These are phyloP conservation scores for Phocoena phocoena DNA, from an alignment of 2,113 vertebrate genomes.

Conservation along the genomic window DNA sequence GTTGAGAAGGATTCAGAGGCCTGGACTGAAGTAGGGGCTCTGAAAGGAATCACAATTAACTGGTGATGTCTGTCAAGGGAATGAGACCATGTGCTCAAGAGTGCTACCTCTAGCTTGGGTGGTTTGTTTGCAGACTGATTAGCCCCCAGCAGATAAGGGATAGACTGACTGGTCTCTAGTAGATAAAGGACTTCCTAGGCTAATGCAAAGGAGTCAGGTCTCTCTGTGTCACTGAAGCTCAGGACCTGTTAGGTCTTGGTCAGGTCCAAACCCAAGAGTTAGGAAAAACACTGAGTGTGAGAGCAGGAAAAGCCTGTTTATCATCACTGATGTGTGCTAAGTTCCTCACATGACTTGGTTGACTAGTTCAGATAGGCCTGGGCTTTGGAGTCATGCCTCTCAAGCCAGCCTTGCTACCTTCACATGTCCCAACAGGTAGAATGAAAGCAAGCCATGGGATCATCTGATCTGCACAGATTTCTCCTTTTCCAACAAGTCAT, in stretches of 20 bases:
- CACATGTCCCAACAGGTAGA: not conserved
- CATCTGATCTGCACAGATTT: not conserved
- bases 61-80: not conserved
- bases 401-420: not conserved
- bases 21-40: not conserved
- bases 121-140: not conserved
- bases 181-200: not conserved
- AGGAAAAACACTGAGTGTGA: not conserved
- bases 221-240: not conserved
- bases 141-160: not conserved
- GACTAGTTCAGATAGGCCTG: not conserved
- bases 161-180: not conserved
- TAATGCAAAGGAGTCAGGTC: not conserved
- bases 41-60: not conserved
- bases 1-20: not conserved
- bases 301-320: slow-evolving; percentile 59
- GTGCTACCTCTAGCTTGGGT: not conserved
- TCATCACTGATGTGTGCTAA: not conserved
- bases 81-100: not conserved
- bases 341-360: not conserved
- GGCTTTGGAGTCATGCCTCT: not conserved
- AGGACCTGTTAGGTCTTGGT: slow-evolving; percentile 58
- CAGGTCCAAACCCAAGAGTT: not conserved
- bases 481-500: not conserved
- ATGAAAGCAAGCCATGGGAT: not conserved